Conservation (phyloP, 2,888 invertebrate genomes). For the Caenorhabditis plicata region DNA sequence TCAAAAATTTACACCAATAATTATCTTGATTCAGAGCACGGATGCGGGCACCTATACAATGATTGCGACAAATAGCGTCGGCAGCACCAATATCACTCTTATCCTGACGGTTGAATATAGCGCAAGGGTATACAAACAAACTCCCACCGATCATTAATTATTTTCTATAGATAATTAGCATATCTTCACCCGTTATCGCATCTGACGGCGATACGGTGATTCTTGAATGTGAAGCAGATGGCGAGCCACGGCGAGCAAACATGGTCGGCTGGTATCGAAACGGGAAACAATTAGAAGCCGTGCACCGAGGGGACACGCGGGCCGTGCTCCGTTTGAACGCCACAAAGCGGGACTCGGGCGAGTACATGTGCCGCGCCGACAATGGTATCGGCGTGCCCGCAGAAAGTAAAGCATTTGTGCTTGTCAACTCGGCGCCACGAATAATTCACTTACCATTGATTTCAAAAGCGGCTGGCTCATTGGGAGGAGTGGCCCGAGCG, state of each 20-base stretch:
- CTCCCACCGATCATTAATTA: neutral
- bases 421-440: slow-evolving; percentile 57
- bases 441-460: slow-evolving; percentile 40
- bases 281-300: slow-evolving; percentile 12
- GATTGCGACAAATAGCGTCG: slow-evolving; percentile 56
- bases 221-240: slow-evolving; percentile 63
- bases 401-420: slow-evolving; percentile 45
- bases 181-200: slow-evolving; percentile 60
- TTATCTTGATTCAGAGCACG: no score
- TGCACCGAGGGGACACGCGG: slow-evolving; percentile 25
- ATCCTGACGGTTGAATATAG: slow-evolving; percentile 57
- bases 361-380: slow-evolving; percentile 56
- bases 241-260: slow-evolving; percentile 47
- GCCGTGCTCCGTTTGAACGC: slow-evolving; percentile 56
- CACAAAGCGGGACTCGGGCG: slow-evolving; percentile 51
- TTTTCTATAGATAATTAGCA: slow-evolving; percentile 40
- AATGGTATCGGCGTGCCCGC: slow-evolving; percentile 58
- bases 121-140: slow-evolving; percentile 37
- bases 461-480: slow-evolving; percentile 51
- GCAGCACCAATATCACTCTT: slow-evolving; percentile 58
- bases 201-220: slow-evolving; percentile 57
- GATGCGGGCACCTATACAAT: slow-evolving; percentile 61
- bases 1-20: no score
- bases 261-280: slow-evolving; percentile 62
- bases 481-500: slow-evolving; percentile 41